Evolutionary conservation across 2,888 invertebrate species (phyloP).

Genomic region (Tetragonula carbonaria): DNA sequence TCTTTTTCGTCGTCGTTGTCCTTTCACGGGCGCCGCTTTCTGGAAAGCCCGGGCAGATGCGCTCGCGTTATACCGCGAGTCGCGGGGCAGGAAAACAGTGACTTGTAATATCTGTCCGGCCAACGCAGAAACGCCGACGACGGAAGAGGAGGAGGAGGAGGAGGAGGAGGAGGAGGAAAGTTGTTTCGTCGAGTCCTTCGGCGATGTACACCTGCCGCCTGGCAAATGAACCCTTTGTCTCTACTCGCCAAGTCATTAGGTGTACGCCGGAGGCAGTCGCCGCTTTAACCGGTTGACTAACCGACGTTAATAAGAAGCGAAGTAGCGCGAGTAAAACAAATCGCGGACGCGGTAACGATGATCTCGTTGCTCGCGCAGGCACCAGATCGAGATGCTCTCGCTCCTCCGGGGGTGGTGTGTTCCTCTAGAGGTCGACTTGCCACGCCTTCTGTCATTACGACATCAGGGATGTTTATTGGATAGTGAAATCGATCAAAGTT

Average conservation of each 20-base stretch:
- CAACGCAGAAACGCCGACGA: conserved; percentile 3
- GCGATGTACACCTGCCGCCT: conserved; percentile 72
- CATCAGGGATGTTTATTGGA: conserved; percentile 10
- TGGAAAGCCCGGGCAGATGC: conserved; percentile 35
- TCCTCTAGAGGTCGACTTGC: conserved; percentile 12
- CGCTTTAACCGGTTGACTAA: conserved; percentile 69
- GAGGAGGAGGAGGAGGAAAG: conserved; percentile 35
- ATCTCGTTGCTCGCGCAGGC: conserved; percentile 49
- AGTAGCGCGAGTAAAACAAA: conserved; percentile 66
- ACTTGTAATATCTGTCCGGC: conserved; percentile 46
- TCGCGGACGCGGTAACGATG: conserved; percentile 58
- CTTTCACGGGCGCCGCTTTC: conserved; percentile 40
- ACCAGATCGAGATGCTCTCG: conserved; percentile 60
- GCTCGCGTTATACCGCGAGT: background rate
- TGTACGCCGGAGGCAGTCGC: conserved; percentile 64
- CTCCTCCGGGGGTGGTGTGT: conserved; percentile 1
- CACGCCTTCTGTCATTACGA: too few species aligned
- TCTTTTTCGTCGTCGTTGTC: conserved; percentile 32
- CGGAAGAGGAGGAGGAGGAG: conserved; percentile 14
- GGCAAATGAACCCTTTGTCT: conserved; percentile 78
- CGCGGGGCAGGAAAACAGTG: conserved; percentile 34
- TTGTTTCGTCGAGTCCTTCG: conserved; percentile 56
- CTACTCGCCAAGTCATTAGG: conserved; percentile 75
- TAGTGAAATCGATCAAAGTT: conserved; percentile 8
- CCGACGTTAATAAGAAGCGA: conserved; percentile 70